Base-by-base conservation (phyloP, 2,888 invertebrate species). In the Luperina nickerlii region DNA sequence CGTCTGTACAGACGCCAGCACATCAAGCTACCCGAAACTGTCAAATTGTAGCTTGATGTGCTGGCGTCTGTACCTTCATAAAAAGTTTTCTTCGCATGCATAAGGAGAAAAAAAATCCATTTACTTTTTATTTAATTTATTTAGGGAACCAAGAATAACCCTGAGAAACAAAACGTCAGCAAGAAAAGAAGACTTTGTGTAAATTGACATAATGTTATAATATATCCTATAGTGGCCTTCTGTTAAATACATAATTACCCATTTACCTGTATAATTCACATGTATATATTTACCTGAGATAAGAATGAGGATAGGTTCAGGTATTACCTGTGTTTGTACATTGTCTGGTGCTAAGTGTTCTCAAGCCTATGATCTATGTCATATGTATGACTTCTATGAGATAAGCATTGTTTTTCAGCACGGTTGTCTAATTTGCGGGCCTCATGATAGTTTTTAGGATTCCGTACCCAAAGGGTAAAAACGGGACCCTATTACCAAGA, bases 231-330 rank as follows among this genome's bases (percentile, higher is more conserved):
- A n/a, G 13, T 38, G 63, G 27, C 79, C 57, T 67, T 54, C 81
- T 54, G 24, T 27, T 54, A 32, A 0, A 2, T 18, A 74, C 48
- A 24, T 45, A 74, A 18, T 15, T 51, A 45, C 45, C 18, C 32
- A 74, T 13, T 15, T 51, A 62, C 45, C 13, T 54, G 5, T 32
- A 38, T 62, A 66, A 54, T 60, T 67, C 24, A 9, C 20, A 65
- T 48, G 48, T 38, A 13, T n/a, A 78, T 78, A 48, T 84, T 73
- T 70, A 73, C 20, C 5, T 62, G 7, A 51, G 80, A 84, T 76
- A 83, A 38, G 0, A 45, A 24, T 68, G 2, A 54, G 2, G 15
- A 60, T 45, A 42, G 57, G 20, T 45, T 54, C 48, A 42, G 57
- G 20, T 45, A 62, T 54, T 66, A 57, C 24, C 2, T 45, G 3